Evolutionary conservation across 2,888 invertebrate genomes (phyloP).

Genomic region (Eutolmus rufibarbis): DNA sequence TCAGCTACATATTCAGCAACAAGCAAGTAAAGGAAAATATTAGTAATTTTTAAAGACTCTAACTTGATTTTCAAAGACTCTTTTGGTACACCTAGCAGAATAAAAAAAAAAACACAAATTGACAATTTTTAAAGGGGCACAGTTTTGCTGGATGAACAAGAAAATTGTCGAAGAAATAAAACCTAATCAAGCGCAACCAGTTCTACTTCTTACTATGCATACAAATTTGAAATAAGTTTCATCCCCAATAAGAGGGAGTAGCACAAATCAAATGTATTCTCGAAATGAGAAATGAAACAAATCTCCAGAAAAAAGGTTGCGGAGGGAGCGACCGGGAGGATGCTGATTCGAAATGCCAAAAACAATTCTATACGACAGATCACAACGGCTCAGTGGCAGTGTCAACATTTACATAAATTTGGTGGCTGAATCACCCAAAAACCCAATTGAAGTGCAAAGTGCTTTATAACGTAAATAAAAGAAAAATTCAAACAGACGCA

Average conservation of each 20-base stretch:
- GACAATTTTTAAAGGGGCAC: too few species aligned
- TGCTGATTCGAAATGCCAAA: not conserved
- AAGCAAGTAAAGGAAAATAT: too few species aligned
- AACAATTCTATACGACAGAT: not conserved
- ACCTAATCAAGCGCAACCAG: not conserved
- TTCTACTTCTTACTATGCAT: not conserved
- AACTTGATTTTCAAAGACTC: too few species aligned
- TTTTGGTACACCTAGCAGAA: too few species aligned
- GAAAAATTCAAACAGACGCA: not conserved
- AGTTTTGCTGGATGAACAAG: not conserved
- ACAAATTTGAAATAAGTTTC: not conserved
- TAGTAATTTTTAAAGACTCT: too few species aligned
- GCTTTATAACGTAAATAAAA: not conserved
- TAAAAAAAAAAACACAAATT: too few species aligned
- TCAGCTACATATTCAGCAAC: too few species aligned
- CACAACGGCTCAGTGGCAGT: not conserved
- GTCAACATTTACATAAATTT: not conserved
- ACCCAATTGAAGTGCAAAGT: not conserved
- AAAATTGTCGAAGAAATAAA: not conserved
- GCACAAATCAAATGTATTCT: not conserved
- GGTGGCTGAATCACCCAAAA: not conserved
- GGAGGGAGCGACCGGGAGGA: not conserved
- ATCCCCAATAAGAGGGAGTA: not conserved
- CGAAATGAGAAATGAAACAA: not conserved
- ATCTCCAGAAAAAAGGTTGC: not conserved